phyloP scores from a whole-genome alignment of 2,113 vertebrate genomes.

The Pipra filicauda region DNA sequence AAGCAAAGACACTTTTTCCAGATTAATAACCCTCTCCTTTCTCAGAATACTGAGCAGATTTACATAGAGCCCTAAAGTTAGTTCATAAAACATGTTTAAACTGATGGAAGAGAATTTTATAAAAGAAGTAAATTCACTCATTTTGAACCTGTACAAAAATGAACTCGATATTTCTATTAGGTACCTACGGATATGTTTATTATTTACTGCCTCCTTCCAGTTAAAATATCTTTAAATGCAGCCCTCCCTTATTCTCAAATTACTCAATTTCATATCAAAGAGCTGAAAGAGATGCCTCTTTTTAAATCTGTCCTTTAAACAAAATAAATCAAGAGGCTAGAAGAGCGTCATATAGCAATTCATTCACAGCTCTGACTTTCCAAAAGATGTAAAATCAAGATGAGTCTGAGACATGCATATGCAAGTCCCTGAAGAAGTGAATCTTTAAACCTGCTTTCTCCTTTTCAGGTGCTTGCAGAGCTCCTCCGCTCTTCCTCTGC shows the following conservation, averaged over 20 bases:
- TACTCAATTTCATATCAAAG: not conserved
- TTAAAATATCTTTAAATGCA: not conserved
- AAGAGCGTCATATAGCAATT: not conserved
- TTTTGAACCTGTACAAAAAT: not conserved
- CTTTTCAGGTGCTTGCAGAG: not conserved
- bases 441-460: not conserved
- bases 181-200: not conserved
- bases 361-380: not conserved
- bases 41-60: constrained; percentile 31
- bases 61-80: constrained; percentile 21
- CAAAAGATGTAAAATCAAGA: not conserved
- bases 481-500: not conserved
- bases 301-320: not conserved
- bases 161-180: not conserved
- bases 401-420: not conserved
- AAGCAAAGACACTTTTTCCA: constrained; percentile 25
- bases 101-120: not conserved
- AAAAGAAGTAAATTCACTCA: not conserved
- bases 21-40: constrained; percentile 37
- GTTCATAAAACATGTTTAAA: constrained; percentile 12
- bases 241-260: not conserved
- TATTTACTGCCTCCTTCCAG: not conserved
- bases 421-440: not conserved
- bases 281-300: not conserved
- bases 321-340: constrained; percentile 16